Evolutionary conservation across 1,140 invertebrate species (phyloP), one percentile per base, ranked within the genome.

Genomic region (Ostrea denselamellosa): DNA sequence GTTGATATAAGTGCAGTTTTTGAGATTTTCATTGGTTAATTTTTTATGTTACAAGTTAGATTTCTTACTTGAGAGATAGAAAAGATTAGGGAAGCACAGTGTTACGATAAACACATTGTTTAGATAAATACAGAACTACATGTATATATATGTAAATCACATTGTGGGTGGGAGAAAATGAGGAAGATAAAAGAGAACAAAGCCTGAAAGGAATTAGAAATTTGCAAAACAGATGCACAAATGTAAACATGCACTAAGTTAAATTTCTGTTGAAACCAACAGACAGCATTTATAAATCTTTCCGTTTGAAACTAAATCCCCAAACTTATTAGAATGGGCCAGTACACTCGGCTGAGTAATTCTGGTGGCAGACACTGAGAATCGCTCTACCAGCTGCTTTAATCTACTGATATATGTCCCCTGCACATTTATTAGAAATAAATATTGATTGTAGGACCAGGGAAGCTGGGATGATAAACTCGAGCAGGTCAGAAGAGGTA

Each of bases 361-460:
- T 77, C 25, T 8, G 9, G 22, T 34, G 28, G 22, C 25, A 77
- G 25, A 28, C 68, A 28, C 28, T 25, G 68, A 28, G 68, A 77
- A 77, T 14, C 8, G 14, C 25, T 77, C 68, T 77, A 34, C 28
- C 12, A 22, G 22, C 68, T 77, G 68, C 68, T 14, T 9, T 14
- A 77, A 77, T 34, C 68, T 77, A 77, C 68, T 34, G 68, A 77
- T 62, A 62, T 77, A 25, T 77, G 68, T 77, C 68, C 68, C 25
- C 68, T 77, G 68, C 68, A 77, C 68, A 77, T 25, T 77, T 77
- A 77, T 77, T 77, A 77, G 68, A 77, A 77, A 77, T 77, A 77
- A 28, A 77, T 77, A 77, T 77, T 77, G 68, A 77, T 77, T 77
- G 68, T 77, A 34, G 68, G 28, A 77, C 28, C 22, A 77, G 68